phyloP scores from a whole-genome alignment of 2,888 invertebrate species.

The Zaprionus obscuricornis region DNA sequence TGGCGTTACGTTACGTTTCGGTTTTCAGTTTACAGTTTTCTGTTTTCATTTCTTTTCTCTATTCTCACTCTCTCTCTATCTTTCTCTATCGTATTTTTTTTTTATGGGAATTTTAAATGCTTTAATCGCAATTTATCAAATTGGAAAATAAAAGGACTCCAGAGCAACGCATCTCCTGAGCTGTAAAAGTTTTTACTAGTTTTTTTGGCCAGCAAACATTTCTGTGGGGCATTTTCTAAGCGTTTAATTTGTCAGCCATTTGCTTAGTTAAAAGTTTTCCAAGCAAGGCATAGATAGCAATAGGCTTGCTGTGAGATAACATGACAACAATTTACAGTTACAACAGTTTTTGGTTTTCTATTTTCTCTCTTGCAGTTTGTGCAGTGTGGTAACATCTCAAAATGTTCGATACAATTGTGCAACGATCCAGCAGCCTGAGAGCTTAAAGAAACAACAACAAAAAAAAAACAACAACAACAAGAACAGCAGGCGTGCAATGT shows the following conservation, averaged over 20 bases:
- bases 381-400: conserved; percentile 26
- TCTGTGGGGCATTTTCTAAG: conserved; percentile 51
- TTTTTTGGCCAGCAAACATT: conserved; percentile 17
- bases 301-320: background rate
- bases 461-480: too few relatives aligned
- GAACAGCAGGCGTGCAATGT: conserved; percentile 43
- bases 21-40: too few relatives aligned
- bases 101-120: conserved; percentile 57
- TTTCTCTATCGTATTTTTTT: conserved; percentile 18
- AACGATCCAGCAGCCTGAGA: conserved; percentile 10
- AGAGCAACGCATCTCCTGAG: conserved; percentile 7
- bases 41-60: conserved; percentile 28
- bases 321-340: conserved; percentile 21
- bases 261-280: conserved; percentile 51
- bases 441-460: too few relatives aligned
- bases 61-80: too few relatives aligned
- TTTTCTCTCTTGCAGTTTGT: too few relatives aligned
- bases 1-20: conserved; percentile 41
- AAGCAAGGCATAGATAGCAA: too few relatives aligned
- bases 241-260: conserved; percentile 62
- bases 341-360: conserved; percentile 1
- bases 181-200: conserved; percentile 49
- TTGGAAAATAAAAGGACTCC: conserved; percentile 62
- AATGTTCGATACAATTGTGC: conserved; percentile 24
- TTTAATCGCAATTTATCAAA: conserved; percentile 79